These are phyloP conservation scores for Leucozona laternaria DNA, from an alignment of 2,888 invertebrate species.

Conservation along the genomic window DNA sequence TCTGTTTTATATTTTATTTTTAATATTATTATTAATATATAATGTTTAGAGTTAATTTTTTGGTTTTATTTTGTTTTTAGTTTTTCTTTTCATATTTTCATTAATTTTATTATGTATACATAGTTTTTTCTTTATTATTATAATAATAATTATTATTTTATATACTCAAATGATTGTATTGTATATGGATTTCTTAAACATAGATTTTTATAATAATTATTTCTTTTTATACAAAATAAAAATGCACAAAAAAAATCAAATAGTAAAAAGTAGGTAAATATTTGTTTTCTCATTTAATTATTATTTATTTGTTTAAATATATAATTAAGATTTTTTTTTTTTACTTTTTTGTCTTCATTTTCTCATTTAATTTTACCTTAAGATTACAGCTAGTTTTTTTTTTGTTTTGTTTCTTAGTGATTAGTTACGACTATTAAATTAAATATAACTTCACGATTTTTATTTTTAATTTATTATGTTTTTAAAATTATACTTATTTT, in stretches of 20 bases:
- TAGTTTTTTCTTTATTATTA: slow-evolving; percentile 45
- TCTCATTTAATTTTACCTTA: slow-evolving; percentile 77
- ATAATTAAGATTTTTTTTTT: slow-evolving; percentile 22
- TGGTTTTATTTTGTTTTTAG: slow-evolving; percentile 61
- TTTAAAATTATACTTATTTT: slow-evolving; percentile 68
- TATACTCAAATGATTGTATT: slow-evolving; percentile 75
- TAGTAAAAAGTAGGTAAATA: slow-evolving; percentile 73
- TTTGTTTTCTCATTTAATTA: slow-evolving; percentile 66
- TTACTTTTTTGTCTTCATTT: slow-evolving; percentile 65
- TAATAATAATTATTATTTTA: slow-evolving; percentile 43
- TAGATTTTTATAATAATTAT: slow-evolving; percentile 43
- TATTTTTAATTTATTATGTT: slow-evolving; percentile 39
- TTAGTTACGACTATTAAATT: slow-evolving; percentile 70
- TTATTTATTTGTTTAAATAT: slow-evolving; percentile 33
- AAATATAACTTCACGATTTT: slow-evolving; percentile 74
- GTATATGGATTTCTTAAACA: slow-evolving; percentile 72
- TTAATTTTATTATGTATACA: slow-evolving; percentile 64
- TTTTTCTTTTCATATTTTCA: slow-evolving; percentile 52
- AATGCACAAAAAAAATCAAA: slow-evolving; percentile 63
- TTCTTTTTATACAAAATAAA: slow-evolving; percentile 71
- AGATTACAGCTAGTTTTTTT: slow-evolving; percentile 76
- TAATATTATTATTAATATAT: slow-evolving; percentile 67
- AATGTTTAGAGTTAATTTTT: slow-evolving; percentile 71
- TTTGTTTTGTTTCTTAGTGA: slow-evolving; percentile 59
- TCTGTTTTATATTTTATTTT: slow-evolving; percentile 31